Base-by-base conservation (phyloP, 2,888 invertebrate species). In the Physocephala rufipes region DNA sequence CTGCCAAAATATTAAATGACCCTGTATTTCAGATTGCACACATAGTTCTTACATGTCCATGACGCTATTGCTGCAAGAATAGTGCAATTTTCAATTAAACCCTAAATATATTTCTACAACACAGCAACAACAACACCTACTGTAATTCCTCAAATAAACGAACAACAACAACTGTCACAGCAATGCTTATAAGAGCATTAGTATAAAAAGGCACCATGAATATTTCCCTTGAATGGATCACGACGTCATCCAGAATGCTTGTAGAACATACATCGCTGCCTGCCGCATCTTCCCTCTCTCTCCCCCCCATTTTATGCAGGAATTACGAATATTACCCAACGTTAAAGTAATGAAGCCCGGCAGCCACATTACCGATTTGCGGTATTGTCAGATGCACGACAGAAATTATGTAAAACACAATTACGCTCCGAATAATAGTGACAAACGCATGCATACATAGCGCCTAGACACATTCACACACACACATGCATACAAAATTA, bases 321-420 rank as follows among this genome's bases (percentile, higher is more conserved):
- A n/a, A n/a, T n/a, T n/a, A n/a, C n/a, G n/a, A 67, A 43, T 28
- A 21, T 28, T 61, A 19, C 67, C 67, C 45, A 61, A 58, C 45
- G 28, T 67, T n/a, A 61, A 49, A 19, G 3, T n/a, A 49, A 55
- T 61, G 26, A 26, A 68, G 68, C 62, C 61, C 62, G 62, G 36
- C 36, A 36, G 4, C 36, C 5, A 9, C 9, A 36, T 36, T 36
- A 9, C 36, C 36, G 62, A 68, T 68, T 68, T 68, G 68, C 61
- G 68, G 51, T 68, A 62, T 68, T 62, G 68, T 68, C 51, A 68
- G 68, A 51, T 62, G 68, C 51, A 62, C 51, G 62, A 28, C 68
- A 59, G 61, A 61, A 68, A 68, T 68, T 68, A 68, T 68, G 61
- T 68, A 51, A 68, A 68, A 62, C 61, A 68, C 47, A 43, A 62